phyloP scores from a whole-genome alignment of 2,113 vertebrate species.

The Fulmarus glacialis region DNA sequence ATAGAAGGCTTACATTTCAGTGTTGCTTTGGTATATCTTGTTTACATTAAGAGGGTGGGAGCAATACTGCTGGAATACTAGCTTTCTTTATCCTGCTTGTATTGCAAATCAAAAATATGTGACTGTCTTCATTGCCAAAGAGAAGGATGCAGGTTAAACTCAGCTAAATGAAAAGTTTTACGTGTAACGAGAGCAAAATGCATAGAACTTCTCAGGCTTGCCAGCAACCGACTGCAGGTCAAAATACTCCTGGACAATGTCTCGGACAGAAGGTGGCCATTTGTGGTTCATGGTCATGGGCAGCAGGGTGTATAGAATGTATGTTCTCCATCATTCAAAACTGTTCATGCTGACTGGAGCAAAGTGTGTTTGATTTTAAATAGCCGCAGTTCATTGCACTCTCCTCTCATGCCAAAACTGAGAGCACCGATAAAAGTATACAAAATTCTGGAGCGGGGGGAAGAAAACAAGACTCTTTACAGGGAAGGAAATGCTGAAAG shows the following conservation, averaged over 20 bases:
- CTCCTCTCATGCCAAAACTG: not conserved
- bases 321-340: not conserved
- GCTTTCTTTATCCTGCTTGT: not conserved
- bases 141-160: not conserved
- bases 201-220: not conserved
- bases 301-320: rapidly evolving
- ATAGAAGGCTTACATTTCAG: not conserved
- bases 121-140: not conserved
- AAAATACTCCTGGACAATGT: not conserved
- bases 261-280: rapidly evolving
- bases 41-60: not conserved
- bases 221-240: not conserved
- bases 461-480: not conserved
- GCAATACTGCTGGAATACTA: not conserved
- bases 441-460: not conserved
- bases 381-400: not conserved
- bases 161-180: not conserved
- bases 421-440: not conserved
- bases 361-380: not conserved
- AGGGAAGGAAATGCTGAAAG: not conserved
- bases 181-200: not conserved
- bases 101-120: not conserved
- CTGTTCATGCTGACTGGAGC: not conserved
- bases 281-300: not conserved
- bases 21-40: not conserved